phyloP scores from a whole-genome alignment of 2,113 vertebrate genomes.

The Dromas ardeola region DNA sequence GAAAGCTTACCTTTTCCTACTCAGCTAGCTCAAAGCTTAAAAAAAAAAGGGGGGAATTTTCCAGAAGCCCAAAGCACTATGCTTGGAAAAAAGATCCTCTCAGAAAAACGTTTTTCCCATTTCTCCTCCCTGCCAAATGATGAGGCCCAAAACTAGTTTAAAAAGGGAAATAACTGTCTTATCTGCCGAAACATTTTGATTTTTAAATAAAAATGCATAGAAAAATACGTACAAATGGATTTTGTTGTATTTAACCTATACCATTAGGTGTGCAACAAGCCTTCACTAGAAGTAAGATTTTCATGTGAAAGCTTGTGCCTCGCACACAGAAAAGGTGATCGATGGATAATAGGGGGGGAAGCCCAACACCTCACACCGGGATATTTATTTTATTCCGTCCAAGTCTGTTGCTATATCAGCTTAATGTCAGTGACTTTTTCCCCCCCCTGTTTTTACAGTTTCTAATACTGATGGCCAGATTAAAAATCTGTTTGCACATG shows the following conservation, averaged over 20 bases:
- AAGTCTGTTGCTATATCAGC: not conserved
- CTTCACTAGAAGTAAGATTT: not conserved
- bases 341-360: not conserved
- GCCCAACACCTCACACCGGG: not conserved
- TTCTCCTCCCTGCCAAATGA: not conserved
- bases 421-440: not conserved
- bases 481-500: not conserved
- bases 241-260: not conserved
- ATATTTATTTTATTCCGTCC: not conserved
- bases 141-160: not conserved
- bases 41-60: not conserved
- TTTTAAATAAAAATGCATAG: not conserved
- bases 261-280: not conserved
- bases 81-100: not conserved
- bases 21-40: not conserved
- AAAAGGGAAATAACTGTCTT: not conserved
- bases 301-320: not conserved
- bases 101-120: not conserved
- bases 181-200: not conserved
- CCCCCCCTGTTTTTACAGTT: not conserved
- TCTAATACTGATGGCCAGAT: not conserved
- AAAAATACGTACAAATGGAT: not conserved
- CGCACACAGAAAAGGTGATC: not conserved
- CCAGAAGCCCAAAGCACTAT: not conserved
- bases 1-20: conserved; percentile 26